Evolutionary conservation across 2,888 invertebrate species (phyloP), one percentile per base, ranked within the genome.

Genomic region (Thymelicus acteon): DNA sequence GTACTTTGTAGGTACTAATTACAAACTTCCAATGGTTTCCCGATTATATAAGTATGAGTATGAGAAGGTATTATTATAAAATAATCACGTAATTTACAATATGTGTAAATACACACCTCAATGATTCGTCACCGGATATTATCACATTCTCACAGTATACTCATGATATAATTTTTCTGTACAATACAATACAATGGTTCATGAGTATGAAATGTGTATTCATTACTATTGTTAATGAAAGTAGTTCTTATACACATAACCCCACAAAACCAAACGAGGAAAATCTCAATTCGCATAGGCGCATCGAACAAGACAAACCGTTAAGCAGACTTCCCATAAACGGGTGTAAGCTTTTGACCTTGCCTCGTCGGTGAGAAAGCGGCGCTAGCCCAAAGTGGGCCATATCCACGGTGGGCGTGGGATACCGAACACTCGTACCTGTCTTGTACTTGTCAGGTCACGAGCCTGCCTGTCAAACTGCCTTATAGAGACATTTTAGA

Each of bases 281-380:
- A 60, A 39, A 67, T 40, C 58, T 58, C 31, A 39, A 47, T 60
- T 39, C 37, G 7, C 12, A 49, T 39, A 64, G 64, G n/a, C 24
- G 12, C 19, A 39, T 24, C 63, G 15, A 37, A 62, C 31, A 69
- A 73, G 72, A 76, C 75, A 75, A 75, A 75, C 75, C 75, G 75
- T 74, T 74, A 78, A 76, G 79, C 79, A 72, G 76, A 75, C 65
- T 72, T 62, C 68, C 73, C 71, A 58, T 75, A 73, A 74, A 72
- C 70, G 73, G 73, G 67, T 72, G 73, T 75, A 75, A 72, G 77
- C 81, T 77, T 78, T 79, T 80, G 81, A 83, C 80, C 81, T 77
- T 74, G 75, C 76, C 74, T 73, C 72, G 67, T 39, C 37, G 73
- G 74, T 72, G 73, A 71, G 73, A 72, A 73, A 77, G 73, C 73